Evolutionary conservation across 2,888 invertebrate genomes (phyloP), one percentile per base, ranked within the genome.

Genomic region (Plebejus melissa): DNA sequence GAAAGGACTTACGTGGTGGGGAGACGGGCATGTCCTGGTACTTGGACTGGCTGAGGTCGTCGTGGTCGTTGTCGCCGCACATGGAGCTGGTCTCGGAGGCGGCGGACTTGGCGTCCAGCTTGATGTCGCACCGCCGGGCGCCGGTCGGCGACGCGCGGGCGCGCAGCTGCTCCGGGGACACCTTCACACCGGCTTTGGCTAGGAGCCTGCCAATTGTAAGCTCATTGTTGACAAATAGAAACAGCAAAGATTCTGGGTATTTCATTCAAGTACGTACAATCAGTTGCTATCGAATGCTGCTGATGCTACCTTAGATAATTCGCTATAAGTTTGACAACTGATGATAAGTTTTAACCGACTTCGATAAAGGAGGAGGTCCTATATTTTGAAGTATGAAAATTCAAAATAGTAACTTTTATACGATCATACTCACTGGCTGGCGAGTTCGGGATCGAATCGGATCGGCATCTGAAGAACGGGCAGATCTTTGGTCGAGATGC

Each of bases 401-500:
- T 41, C 2, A 46, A 46, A 57, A 71, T 16, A 16, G 22, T 11
- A 54, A 54, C 6, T 36, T n/a, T 36, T 74, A 22, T 36, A 36
- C 28, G 38, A 75, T 76, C 9, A 57, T 81, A 90, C 91, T 90
- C 84, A 95, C 95, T 95, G 95, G 90, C 97, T 96, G 77, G 98
- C 98, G 74, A 98, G 94, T 79, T 98, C 98, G 0, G 98, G 98
- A 89, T 98, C 98, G 87, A 98, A 98, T 36, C 98, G 96, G 77
- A 97, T 97, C 36, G 98, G 98, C 98, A 98, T 98, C 77, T 98
- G 98, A 80, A 98, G 92, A 69, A 98, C 98, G 11, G 98, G 98
- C 82, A 98, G 94, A 88, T 98, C 98, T 93, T 98, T 98, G 82
- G 98, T 98, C 86, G 97, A 97, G 86, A 98, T 98, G 79, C 98